Evolutionary conservation across 2,888 invertebrate species (phyloP).

Genomic region (Polymixis lichenea): DNA sequence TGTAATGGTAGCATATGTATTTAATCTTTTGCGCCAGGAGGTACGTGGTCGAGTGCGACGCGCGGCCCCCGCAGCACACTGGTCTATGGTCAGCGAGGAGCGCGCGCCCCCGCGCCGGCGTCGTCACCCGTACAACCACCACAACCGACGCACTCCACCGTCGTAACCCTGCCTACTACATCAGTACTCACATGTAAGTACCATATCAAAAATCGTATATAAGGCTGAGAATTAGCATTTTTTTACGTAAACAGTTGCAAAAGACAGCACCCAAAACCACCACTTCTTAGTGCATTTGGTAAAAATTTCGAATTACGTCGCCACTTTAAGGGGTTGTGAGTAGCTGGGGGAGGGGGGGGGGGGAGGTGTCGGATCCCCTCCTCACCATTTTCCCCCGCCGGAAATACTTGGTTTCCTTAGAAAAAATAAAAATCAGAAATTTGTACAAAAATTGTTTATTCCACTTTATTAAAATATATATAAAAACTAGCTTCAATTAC

Average conservation of each 20-base stretch:
- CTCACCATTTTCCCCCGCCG: too few relatives aligned
- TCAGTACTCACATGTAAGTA: conserved; percentile 82
- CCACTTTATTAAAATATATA: too few relatives aligned
- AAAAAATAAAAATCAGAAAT: too few relatives aligned
- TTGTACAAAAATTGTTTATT: too few relatives aligned
- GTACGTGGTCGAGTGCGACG: conserved; percentile 75
- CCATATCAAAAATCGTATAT: not conserved
- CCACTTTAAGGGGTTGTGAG: too few relatives aligned
- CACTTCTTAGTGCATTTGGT: not conserved
- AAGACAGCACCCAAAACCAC: not conserved
- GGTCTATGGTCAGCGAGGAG: conserved; percentile 80
- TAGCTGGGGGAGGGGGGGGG: too few relatives aligned
- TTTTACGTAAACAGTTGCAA: not conserved
- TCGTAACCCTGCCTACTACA: conserved; percentile 78
- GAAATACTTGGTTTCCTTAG: too few relatives aligned
- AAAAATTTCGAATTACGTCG: too few relatives aligned
- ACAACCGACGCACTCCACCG: conserved; percentile 72
- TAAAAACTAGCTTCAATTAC: too few relatives aligned
- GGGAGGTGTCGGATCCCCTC: too few relatives aligned
- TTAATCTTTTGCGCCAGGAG: conserved; percentile 36
- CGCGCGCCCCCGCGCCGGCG: conserved; percentile 63
- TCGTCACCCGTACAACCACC: conserved; percentile 59
- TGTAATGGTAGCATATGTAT: too few relatives aligned
- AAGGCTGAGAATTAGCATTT: not conserved
- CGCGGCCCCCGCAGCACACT: conserved; percentile 80